Evolutionary conservation across 1,140 invertebrate genomes (phyloP).

Genomic region (Portunus trituberculatus): DNA sequence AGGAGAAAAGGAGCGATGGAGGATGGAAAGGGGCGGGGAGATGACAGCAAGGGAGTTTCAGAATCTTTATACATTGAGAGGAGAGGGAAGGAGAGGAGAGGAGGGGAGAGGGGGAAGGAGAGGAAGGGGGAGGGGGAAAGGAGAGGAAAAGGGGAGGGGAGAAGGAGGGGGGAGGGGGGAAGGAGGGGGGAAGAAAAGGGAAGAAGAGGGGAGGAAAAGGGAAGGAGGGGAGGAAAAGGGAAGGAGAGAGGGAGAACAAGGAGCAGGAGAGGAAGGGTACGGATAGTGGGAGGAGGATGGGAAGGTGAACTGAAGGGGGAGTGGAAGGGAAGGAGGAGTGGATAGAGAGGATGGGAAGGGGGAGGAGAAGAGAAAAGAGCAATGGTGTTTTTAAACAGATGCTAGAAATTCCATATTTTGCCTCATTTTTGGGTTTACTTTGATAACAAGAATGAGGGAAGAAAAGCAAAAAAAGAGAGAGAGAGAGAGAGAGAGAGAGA

Average conservation of each 20-base stretch:
- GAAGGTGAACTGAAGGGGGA: neutral
- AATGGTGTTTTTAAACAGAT: neutral
- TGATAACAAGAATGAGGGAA: neutral
- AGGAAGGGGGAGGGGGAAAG: neutral
- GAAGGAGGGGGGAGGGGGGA: no score
- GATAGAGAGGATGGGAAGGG: neutral
- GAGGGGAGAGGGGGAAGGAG: neutral
- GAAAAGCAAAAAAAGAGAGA: neutral
- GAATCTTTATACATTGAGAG: neutral
- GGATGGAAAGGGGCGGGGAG: no score
- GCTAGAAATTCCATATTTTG: no score
- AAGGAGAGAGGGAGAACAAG: no score
- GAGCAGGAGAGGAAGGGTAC: neutral
- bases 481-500: no score
- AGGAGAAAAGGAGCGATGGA: neutral
- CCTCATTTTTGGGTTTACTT: no score
- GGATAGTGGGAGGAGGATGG: neutral
- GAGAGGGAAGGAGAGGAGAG: neutral
- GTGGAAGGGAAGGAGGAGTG: neutral
- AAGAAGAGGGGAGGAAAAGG: neutral
- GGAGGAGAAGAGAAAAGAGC: neutral
- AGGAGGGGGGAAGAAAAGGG: no score
- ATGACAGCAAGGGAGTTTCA: neutral
- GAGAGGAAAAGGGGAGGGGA: neutral
- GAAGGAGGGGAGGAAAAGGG: neutral